Percentiles rank a stretch among this genome's conserved stretches.
phyloP scores from a whole-genome alignment of 2,113 vertebrate genomes.

The Cottus gobio region DNA sequence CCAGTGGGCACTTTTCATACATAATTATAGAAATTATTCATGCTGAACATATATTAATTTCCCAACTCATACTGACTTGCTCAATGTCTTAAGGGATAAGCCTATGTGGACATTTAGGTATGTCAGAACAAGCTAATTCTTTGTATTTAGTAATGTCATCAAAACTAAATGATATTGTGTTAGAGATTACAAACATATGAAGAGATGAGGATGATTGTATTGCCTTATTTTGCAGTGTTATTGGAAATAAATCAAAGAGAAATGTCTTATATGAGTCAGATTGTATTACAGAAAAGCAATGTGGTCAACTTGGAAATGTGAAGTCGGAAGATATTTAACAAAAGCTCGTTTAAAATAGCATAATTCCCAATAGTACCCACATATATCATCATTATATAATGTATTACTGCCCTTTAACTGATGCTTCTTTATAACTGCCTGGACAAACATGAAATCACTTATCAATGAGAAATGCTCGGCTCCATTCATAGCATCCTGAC shows the following conservation, averaged over 20 bases:
- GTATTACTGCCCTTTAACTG: background rate
- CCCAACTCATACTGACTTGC: constrained; percentile 19
- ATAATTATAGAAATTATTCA: constrained; percentile 43
- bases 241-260: background rate
- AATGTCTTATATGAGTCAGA: background rate
- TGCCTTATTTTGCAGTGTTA: background rate
- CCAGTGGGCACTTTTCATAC: background rate
- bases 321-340: constrained; percentile 9
- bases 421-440: background rate
- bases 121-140: background rate
- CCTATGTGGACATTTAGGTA: background rate
- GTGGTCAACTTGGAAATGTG: background rate
- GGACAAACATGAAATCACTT: background rate
- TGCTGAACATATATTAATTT: constrained; percentile 37
- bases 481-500: background rate
- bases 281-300: background rate
- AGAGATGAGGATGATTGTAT: background rate
- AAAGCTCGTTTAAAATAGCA: background rate
- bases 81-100: background rate
- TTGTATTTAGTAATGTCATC: background rate
- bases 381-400: background rate
- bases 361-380: background rate
- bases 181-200: background rate
- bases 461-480: constrained; percentile 1
- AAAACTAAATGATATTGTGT: background rate